phyloP scores from a whole-genome alignment of 2,888 invertebrate genomes.

The Tetragonula carbonaria region DNA sequence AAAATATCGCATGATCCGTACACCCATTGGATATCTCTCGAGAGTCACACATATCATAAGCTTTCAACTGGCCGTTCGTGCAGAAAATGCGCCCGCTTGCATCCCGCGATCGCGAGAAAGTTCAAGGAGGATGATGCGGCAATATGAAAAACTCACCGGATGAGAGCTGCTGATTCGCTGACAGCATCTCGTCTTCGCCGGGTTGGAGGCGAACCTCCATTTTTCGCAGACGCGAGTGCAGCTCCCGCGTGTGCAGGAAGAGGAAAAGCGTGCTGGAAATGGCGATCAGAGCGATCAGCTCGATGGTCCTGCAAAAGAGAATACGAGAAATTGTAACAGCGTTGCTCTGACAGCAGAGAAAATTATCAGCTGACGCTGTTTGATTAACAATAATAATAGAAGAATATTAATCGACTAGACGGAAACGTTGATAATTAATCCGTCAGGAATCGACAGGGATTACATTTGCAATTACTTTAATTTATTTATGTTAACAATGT shows the following conservation, averaged over 20 bases:
- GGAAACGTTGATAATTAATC: too few relatives aligned
- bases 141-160: conserved; percentile 82
- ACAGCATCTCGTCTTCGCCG: conserved; percentile 85
- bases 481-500: too few relatives aligned
- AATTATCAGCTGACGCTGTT: background rate
- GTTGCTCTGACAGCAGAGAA: background rate
- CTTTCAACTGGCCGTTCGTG: background rate
- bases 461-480: too few relatives aligned
- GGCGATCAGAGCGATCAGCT: conserved; percentile 92
- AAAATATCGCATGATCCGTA: background rate
- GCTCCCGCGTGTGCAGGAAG: conserved; percentile 92
- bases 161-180: conserved; percentile 85
- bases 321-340: background rate
- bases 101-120: background rate
- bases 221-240: conserved; percentile 91
- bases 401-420: too few relatives aligned
- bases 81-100: background rate
- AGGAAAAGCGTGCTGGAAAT: conserved; percentile 93
- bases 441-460: too few relatives aligned
- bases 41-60: background rate
- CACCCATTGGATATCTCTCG: background rate
- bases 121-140: background rate
- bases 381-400: too few relatives aligned
- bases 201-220: conserved; percentile 92
- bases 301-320: conserved; percentile 89